A percentile compares a stretch with the other conserved stretches of the same genome.
phyloP scores from a whole-genome alignment of 2,888 invertebrate genomes.

The Myopa tessellatipennis region DNA sequence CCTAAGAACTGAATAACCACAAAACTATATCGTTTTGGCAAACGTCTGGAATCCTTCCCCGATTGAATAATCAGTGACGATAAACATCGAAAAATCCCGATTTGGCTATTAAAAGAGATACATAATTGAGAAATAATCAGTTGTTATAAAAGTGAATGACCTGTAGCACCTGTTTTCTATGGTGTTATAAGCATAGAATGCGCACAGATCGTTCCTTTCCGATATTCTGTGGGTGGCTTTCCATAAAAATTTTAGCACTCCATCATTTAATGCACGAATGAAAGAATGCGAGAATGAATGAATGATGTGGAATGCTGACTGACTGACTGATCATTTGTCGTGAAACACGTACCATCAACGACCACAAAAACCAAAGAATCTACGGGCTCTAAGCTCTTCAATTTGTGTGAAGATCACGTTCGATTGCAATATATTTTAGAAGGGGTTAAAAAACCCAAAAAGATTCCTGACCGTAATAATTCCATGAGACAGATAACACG shows the following conservation, averaged over 20 bases:
- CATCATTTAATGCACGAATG: background rate
- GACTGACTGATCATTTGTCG: background rate
- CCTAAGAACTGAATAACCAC: too few species aligned
- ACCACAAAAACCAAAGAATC: background rate
- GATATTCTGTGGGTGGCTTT: background rate
- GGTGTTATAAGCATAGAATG: too few species aligned
- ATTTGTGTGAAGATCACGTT: conserved; percentile 24
- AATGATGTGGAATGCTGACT: too few species aligned
- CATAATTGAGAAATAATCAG: background rate
- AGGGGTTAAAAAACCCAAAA: background rate
- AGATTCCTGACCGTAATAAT: background rate
- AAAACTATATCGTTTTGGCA: too few species aligned
- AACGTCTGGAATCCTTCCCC: too few species aligned
- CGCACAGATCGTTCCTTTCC: background rate
- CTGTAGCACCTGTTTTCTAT: background rate
- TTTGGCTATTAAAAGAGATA: too few species aligned
- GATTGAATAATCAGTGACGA: too few species aligned
- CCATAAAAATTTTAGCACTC: background rate
- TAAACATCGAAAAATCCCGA: too few species aligned
- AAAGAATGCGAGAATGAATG: background rate
- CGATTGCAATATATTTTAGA: background rate
- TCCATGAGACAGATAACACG: background rate
- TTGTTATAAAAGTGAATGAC: background rate
- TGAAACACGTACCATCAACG: background rate
- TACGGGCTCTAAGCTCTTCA: conserved; percentile 11